A percentile compares a stretch with the other conserved stretches of the same genome.
phyloP scores from a whole-genome alignment of 2,797 vertebrate species.

The Rhinoraja longicauda region DNA sequence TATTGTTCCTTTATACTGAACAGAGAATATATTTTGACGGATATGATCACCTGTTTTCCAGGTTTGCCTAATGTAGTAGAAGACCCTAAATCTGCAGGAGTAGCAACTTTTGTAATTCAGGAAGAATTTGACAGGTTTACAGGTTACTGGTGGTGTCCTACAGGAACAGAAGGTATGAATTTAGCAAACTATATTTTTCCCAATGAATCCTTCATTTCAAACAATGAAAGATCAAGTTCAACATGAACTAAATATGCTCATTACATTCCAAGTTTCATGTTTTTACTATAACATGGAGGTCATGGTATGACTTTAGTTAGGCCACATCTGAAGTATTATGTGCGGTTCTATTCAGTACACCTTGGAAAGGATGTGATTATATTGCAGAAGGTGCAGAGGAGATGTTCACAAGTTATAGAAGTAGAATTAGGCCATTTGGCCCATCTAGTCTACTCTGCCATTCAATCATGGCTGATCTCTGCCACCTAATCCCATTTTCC shows the following conservation, averaged over 20 bases:
- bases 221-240: background rate
- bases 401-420: too few species aligned
- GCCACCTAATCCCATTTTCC: too few species aligned
- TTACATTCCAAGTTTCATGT: background rate
- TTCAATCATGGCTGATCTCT: too few species aligned
- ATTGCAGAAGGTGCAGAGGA: too few species aligned
- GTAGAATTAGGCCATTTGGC: too few species aligned
- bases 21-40: background rate
- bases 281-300: background rate
- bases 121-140: slow-evolving; percentile 97
- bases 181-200: too few species aligned
- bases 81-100: slow-evolving; percentile 87
- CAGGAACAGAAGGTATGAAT: slow-evolving; percentile 71
- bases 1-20: background rate
- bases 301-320: too few species aligned
- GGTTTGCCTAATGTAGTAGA: slow-evolving; percentile 85
- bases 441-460: too few species aligned
- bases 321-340: too few species aligned
- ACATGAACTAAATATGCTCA: too few species aligned
- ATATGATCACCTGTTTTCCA: slow-evolving; percentile 45
- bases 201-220: background rate
- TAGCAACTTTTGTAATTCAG: slow-evolving; percentile 96
- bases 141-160: slow-evolving; percentile 94
- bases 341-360: too few species aligned
- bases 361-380: too few species aligned